These are phyloP conservation scores for Acronicta alni DNA, from an alignment of 2,888 invertebrate genomes.

Conservation along the genomic window DNA sequence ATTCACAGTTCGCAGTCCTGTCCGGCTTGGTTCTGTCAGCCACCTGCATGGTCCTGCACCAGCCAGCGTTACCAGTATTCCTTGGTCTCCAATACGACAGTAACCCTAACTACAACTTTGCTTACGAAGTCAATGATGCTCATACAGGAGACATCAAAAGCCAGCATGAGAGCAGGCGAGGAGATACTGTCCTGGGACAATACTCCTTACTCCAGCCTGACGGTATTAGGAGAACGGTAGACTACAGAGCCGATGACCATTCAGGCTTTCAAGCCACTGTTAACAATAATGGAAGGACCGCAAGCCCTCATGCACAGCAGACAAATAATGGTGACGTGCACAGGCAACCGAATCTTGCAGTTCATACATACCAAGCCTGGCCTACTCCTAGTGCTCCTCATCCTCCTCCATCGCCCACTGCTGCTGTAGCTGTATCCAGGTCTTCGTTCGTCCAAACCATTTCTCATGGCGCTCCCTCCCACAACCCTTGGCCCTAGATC, in stretches of 20 bases:
- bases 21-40: slow-evolving; percentile 73
- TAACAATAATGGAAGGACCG: slow-evolving; percentile 71
- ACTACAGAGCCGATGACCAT: slow-evolving; percentile 87
- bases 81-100: slow-evolving; percentile 61
- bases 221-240: slow-evolving; percentile 87
- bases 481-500: slow-evolving; percentile 70
- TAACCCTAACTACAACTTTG: slow-evolving; percentile 85
- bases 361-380: slow-evolving; percentile 40
- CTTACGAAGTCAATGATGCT: slow-evolving; percentile 87
- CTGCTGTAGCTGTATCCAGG: slow-evolving; percentile 73
- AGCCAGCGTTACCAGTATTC: slow-evolving; percentile 61
- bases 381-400: slow-evolving; percentile 46
- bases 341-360: slow-evolving; percentile 19
- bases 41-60: slow-evolving; percentile 77
- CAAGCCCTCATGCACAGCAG: slow-evolving; percentile 13
- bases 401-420: slow-evolving; percentile 58
- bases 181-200: slow-evolving; percentile 87
- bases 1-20: slow-evolving; percentile 62
- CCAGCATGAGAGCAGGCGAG: slow-evolving; percentile 86
- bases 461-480: slow-evolving; percentile 58
- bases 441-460: slow-evolving; percentile 75
- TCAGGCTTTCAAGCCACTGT: slow-evolving; percentile 88
- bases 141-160: slow-evolving; percentile 88
- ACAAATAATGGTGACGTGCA: slow-evolving; percentile 26
- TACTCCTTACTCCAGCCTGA: slow-evolving; percentile 88